Percentiles rank a stretch among this genome's conserved stretches.
Evolutionary conservation across 2,888 invertebrate genomes (phyloP).

Genomic region (Tromatobia lineatoria): DNA sequence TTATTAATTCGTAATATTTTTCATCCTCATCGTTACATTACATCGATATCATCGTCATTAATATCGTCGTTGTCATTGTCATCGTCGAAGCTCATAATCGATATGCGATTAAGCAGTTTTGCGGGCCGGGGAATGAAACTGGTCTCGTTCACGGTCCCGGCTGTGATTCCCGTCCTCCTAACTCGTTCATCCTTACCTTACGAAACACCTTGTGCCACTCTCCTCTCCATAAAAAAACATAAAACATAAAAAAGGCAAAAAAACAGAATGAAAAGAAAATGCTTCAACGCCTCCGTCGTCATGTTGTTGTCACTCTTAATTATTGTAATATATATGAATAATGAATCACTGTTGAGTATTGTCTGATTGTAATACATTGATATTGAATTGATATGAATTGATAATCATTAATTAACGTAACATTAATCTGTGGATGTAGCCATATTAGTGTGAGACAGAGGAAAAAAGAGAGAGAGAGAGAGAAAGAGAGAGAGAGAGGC

Average conservation of each 20-base stretch:
- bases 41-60: constrained; percentile 67
- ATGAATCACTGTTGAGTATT: constrained; percentile 85
- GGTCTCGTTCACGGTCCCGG: constrained; percentile 2
- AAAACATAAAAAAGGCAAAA: constrained; percentile 34
- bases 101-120: constrained; percentile 3
- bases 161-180: constrained; percentile 26
- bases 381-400: constrained; percentile 85
- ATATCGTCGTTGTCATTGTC: constrained; percentile 66
- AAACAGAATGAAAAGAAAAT: constrained; percentile 69
- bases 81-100: constrained; percentile 65
- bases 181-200: constrained; percentile 66
- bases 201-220: constrained; percentile 78
- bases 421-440: constrained; percentile 79
- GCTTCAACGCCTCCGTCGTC: constrained; percentile 85
- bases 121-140: not conserved
- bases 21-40: constrained; percentile 63
- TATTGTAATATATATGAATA: constrained; percentile 85
- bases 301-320: constrained; percentile 85
- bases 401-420: constrained; percentile 85
- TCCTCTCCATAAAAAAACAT: constrained; percentile 60
- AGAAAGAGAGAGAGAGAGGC: constrained; percentile 35
- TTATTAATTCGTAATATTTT: constrained; percentile 70
- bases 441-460: constrained; percentile 76
- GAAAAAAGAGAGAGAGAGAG: constrained; percentile 30
- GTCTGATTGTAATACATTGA: constrained; percentile 86